Evolutionary conservation across 2,888 invertebrate genomes (phyloP).

Genomic region (Volucella inflata): DNA sequence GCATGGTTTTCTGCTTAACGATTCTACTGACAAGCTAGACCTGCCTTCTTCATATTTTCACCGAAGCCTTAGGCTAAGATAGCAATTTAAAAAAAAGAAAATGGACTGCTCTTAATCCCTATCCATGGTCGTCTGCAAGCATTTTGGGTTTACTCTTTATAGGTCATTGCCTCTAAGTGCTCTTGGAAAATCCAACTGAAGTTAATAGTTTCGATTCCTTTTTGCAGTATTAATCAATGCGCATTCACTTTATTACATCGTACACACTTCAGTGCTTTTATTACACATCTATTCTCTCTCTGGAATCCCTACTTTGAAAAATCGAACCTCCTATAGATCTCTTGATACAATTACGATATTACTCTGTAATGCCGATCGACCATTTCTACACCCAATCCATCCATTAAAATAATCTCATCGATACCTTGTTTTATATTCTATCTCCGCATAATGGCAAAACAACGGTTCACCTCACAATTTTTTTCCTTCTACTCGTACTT

Average conservation of each 20-base stretch:
- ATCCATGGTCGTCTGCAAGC: too few relatives aligned
- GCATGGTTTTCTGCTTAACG: too few relatives aligned
- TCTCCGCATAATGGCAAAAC: constrained; percentile 63
- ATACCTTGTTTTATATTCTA: constrained; percentile 71
- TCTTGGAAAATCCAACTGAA: constrained; percentile 23
- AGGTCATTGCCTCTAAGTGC: too few relatives aligned
- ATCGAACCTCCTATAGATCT: constrained; percentile 6
- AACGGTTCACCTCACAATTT: constrained; percentile 63
- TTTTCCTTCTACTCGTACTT: constrained; percentile 19
- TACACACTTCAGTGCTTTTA: constrained; percentile 29
- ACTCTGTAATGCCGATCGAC: constrained; percentile 59
- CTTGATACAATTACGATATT: constrained; percentile 57
- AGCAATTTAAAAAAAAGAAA: too few relatives aligned
- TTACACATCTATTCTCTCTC: constrained; percentile 24
- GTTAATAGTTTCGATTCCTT: constrained; percentile 4
- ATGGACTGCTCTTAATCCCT: too few relatives aligned
- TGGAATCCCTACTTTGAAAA: background rate
- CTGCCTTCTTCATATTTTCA: too few relatives aligned
- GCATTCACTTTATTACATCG: constrained; percentile 49
- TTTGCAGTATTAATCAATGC: constrained; percentile 42
- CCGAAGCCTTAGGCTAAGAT: too few relatives aligned
- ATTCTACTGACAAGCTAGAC: too few relatives aligned
- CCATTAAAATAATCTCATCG: constrained; percentile 74
- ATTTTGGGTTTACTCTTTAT: too few relatives aligned
- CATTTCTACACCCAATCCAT: constrained; percentile 62